Evolutionary conservation across 2,888 invertebrate species (phyloP).

Genomic region (Coremacera marginata): DNA sequence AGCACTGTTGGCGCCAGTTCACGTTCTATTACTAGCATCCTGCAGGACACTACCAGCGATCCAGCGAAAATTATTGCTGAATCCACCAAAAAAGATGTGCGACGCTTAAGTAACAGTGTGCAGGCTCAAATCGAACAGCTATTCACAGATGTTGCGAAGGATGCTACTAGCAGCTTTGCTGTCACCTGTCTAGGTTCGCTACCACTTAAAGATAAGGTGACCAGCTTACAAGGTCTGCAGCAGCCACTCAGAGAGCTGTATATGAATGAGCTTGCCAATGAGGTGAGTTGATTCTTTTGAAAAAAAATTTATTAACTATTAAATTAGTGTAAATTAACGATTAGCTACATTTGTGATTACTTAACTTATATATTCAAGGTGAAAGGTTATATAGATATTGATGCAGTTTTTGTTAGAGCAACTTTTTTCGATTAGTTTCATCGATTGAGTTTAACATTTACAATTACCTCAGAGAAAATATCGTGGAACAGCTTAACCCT

Average conservation of each 20-base stretch:
- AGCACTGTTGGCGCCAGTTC: constrained; percentile 62
- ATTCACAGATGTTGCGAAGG: constrained; percentile 81
- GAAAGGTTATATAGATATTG: no score
- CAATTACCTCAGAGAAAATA: no score
- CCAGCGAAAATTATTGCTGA: constrained; percentile 56
- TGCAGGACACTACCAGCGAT: constrained; percentile 55
- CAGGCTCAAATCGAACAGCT: constrained; percentile 89
- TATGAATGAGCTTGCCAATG: constrained; percentile 65
- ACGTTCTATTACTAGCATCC: constrained; percentile 61
- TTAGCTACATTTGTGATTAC: background rate
- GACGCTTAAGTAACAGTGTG: constrained; percentile 77
- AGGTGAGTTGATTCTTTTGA: constrained; percentile 55
- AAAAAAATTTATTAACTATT: no score
- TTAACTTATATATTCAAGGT: background rate
- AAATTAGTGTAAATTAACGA: background rate
- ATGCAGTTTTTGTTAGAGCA: no score
- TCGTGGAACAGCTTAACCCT: no score
- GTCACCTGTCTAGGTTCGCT: constrained; percentile 88
- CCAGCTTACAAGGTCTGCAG: constrained; percentile 86
- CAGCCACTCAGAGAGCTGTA: constrained; percentile 83
- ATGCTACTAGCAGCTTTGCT: constrained; percentile 75
- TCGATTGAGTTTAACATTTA: no score
- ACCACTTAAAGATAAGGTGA: constrained; percentile 82
- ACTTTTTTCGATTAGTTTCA: background rate
- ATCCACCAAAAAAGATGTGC: constrained; percentile 64